Evolutionary conservation across 1,140 invertebrate species (phyloP).

Genomic region (Papilio xuthus): DNA sequence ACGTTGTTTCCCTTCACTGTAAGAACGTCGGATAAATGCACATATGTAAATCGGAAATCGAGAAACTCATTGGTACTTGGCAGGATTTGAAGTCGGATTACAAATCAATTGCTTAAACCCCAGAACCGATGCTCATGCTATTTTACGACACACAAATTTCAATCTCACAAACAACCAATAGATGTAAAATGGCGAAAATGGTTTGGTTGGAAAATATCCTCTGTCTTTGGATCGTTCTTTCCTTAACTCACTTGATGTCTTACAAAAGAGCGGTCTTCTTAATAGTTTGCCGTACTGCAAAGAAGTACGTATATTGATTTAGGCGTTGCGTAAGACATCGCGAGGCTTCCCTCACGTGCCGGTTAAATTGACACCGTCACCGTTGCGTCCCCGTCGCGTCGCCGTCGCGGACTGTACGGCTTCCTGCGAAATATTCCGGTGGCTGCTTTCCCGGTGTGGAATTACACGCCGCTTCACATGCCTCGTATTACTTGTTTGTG

Average conservation of each 20-base stretch:
- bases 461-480: conserved; percentile 32
- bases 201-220: no score
- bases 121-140: no score
- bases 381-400: neutral
- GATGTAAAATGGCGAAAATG: no score
- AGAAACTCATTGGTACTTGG: no score
- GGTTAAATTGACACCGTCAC: conserved; percentile 22
- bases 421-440: conserved; percentile 35
- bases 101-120: no score
- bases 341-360: conserved; percentile 27
- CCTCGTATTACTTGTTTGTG: conserved; percentile 30
- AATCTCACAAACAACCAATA: no score
- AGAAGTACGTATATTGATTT: neutral
- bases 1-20: no score
- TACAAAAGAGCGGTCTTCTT: neutral
- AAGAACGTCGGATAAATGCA: no score
- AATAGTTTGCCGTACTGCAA: neutral
- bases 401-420: conserved; percentile 19
- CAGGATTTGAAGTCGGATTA: no score
- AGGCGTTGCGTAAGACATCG: neutral
- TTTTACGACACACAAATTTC: no score
- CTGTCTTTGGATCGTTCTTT: no score
- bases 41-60: no score
- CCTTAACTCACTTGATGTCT: neutral
- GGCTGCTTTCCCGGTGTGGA: conserved; percentile 31